Base-by-base conservation (phyloP, 2,797 vertebrate genomes). In the Borostomias antarcticus region DNA sequence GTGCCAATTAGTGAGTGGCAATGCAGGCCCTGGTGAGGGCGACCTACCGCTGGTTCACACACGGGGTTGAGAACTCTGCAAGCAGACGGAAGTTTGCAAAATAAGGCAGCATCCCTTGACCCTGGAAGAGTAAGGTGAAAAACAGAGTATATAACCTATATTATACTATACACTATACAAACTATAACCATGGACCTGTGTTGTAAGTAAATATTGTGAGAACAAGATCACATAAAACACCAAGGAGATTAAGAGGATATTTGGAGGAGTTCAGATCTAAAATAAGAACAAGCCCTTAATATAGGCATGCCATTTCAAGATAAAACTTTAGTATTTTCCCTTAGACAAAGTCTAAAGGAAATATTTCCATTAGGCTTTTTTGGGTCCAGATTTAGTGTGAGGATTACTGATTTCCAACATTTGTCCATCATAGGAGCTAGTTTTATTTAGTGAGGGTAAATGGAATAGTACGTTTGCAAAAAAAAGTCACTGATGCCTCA, bases 21-120 rank as follows among this genome's bases (percentile, higher is more conserved):
- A 37, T 25, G 33, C 28, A 28, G 33, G 64, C 56, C 37, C 28
- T 23, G 32, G 28, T 40, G n/a, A n/a, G 15, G 29, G 68, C 69
- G 78, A 94, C 96, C 72, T 95, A 99, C 98, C 98, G 94, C 90
- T 98, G 97, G 88, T 99, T 99, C 85, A 99, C 96, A 86, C 97
- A 99, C 26, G 97, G 98, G 74, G 96, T 99, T 78, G 98, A 99
- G 86, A 99, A 95, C 87, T 99, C 98, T 58, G 97, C 96, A 64
- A 99, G 93, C 83, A 98, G 94, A 76, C 97, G 96, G 88, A 98
- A 97, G 92, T 98, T 99, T 84, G 95, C 97, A 91, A 98, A 86
- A 89, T 96, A 98, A 82, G 88, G 92, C 93, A 99, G 92, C 79
- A 93, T 86, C 90, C 96, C 94, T 83, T 89, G 68, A 64, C 78